phyloP scores from a whole-genome alignment of 2,797 vertebrate genomes.

The Muraenolepis orangiensis region DNA sequence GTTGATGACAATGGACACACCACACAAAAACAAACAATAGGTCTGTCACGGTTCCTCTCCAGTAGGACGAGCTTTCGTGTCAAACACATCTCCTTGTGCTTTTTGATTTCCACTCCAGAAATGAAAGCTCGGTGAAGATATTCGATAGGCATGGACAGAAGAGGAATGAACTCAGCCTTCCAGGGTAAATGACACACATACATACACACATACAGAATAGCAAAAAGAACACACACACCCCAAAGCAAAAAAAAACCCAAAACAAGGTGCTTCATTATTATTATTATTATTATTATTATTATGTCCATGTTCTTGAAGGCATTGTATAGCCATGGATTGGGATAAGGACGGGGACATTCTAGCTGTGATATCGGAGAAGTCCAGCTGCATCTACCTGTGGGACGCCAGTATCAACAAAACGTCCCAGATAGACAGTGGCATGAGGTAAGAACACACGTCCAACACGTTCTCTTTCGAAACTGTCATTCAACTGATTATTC shows the following conservation, averaged over 20 bases:
- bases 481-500: too few relatives aligned
- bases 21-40: neutral
- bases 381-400: slow-evolving; percentile 87
- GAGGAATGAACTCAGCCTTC: slow-evolving; percentile 85
- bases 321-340: slow-evolving; percentile 92
- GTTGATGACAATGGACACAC: too few relatives aligned
- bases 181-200: slow-evolving; percentile 85
- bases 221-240: neutral
- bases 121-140: slow-evolving; percentile 87
- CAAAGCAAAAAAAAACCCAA: too few relatives aligned
- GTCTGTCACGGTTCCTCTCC: neutral
- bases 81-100: neutral
- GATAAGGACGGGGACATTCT: slow-evolving; percentile 94
- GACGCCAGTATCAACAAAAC: slow-evolving; percentile 91
- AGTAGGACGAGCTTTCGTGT: neutral
- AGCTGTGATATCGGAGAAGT: slow-evolving; percentile 91
- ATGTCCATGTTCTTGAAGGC: slow-evolving; percentile 32
- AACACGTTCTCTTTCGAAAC: neutral
- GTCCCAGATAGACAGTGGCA: slow-evolving; percentile 88
- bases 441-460: slow-evolving; percentile 73
- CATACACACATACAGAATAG: neutral
- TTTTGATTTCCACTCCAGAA: slow-evolving; percentile 64
- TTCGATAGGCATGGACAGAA: slow-evolving; percentile 97
- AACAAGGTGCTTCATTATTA: neutral
- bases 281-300: neutral